Conservation (phyloP, 2,888 invertebrate genomes). For the Cheiracanthium punctorium region DNA sequence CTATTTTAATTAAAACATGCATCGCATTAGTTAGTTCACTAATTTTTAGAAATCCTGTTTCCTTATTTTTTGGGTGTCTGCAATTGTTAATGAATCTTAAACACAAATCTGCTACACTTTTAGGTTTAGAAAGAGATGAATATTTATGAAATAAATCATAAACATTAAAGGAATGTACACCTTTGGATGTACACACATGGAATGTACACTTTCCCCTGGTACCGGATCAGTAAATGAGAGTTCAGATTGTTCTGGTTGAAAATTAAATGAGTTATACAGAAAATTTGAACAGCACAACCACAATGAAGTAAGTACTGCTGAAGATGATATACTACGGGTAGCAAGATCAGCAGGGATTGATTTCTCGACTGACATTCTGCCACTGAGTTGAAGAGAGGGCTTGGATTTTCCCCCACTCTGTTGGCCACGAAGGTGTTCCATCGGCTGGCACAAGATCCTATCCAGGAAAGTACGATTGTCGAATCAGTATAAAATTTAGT, state of each 20-base stretch:
- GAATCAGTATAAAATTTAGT: too few species aligned
- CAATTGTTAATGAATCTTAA: background rate
- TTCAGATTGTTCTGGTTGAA: background rate
- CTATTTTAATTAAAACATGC: background rate
- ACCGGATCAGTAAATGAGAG: conserved; percentile 2
- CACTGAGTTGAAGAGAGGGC: conserved; percentile 1
- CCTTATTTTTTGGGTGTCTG: background rate
- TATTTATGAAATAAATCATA: background rate
- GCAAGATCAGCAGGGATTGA: conserved; percentile 74
- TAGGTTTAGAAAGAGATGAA: too few species aligned
- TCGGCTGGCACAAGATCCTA: conserved; percentile 39
- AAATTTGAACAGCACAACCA: conserved; percentile 73
- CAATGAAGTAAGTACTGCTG: conserved; percentile 32
- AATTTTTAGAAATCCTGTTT: background rate
- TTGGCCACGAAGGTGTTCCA: conserved; percentile 72
- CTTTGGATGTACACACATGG: background rate
- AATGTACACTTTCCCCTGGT: conserved; percentile 8
- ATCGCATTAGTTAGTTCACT: background rate
- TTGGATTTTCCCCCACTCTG: conserved; percentile 72
- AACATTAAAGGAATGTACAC: background rate
- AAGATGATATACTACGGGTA: conserved; percentile 72
- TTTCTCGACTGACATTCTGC: conserved; percentile 11
- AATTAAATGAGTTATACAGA: background rate
- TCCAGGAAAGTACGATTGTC: conserved; percentile 71
- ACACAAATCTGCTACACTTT: background rate